phyloP scores from a whole-genome alignment of 1,140 invertebrate species.

The Leptoteleia sp. region DNA sequence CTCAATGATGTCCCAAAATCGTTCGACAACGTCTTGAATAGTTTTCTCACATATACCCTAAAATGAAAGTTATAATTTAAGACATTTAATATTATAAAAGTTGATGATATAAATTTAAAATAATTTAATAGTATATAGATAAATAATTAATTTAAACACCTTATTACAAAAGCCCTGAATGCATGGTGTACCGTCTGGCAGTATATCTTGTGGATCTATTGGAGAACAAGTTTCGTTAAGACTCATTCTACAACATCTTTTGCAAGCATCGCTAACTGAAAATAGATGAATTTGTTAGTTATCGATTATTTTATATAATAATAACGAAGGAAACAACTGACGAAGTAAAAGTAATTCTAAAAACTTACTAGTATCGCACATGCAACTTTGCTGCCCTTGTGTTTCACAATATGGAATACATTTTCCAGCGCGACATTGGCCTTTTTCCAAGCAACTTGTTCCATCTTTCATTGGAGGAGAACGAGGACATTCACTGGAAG shows the following conservation, averaged over 20 bases:
- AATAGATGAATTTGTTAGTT: too few relatives aligned
- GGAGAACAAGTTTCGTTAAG: conserved; percentile 95
- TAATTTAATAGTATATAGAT: too few relatives aligned
- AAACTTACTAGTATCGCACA: conserved; percentile 94
- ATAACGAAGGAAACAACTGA: too few relatives aligned
- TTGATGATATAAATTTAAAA: too few relatives aligned
- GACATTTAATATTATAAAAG: too few relatives aligned
- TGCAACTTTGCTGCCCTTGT: conserved; percentile 94
- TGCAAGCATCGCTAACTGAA: conserved; percentile 91
- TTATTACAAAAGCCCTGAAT: conserved; percentile 97
- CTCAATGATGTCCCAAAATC: conserved; percentile 98
- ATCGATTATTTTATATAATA: too few relatives aligned
- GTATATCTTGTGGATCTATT: conserved; percentile 91
- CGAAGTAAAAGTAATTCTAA: too few relatives aligned
- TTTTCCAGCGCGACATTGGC: conserved; percentile 91
- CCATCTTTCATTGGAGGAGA: conserved; percentile 93
- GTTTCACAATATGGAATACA: conserved; percentile 97
- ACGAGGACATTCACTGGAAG: conserved; percentile 87
- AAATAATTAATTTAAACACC: too few relatives aligned
- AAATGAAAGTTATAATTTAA: conserved; percentile 12
- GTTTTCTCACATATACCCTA: conserved; percentile 96
- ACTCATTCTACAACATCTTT: conserved; percentile 93
- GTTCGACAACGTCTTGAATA: conserved; percentile 95
- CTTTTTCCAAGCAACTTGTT: conserved; percentile 92
- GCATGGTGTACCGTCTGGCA: conserved; percentile 96